phyloP scores from a whole-genome alignment of 2,797 vertebrate species.

The Melanotaenia trifasciata region DNA sequence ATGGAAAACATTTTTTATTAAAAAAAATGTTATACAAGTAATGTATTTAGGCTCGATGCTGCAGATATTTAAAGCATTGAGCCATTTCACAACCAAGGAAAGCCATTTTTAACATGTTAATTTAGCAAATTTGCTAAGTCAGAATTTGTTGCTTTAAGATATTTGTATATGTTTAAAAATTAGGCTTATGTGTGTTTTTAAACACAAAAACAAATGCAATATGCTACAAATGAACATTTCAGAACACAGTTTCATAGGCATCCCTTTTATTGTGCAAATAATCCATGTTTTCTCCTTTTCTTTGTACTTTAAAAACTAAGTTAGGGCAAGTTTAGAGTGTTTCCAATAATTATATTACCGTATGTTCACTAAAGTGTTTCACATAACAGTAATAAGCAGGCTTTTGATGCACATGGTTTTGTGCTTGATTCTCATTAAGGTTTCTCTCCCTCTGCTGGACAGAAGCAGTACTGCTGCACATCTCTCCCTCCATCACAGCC shows the following conservation, averaged over 20 bases:
- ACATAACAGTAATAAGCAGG: background rate
- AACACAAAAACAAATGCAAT: background rate
- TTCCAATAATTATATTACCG: background rate
- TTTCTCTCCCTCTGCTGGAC: conserved; percentile 81
- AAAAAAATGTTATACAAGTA: background rate
- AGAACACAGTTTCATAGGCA: background rate
- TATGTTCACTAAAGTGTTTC: too few species aligned
- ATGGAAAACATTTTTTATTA: background rate
- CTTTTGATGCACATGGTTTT: conserved; percentile 37
- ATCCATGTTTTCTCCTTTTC: background rate
- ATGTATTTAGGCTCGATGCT: background rate
- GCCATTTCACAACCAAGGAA: background rate
- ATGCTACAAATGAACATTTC: background rate
- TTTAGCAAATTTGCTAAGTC: background rate
- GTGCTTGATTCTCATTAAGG: conserved; percentile 49
- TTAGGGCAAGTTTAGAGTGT: background rate
- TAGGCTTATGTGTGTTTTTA: too few species aligned
- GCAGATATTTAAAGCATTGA: background rate
- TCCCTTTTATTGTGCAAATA: background rate
- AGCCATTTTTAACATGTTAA: background rate
- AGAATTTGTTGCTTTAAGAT: background rate
- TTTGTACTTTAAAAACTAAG: background rate
- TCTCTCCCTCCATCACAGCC: conserved; percentile 38
- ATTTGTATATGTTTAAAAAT: too few species aligned
- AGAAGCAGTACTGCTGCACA: conserved; percentile 70